Evolutionary conservation across 2,113 vertebrate species (phyloP).

Genomic region (Cottus gobio): DNA sequence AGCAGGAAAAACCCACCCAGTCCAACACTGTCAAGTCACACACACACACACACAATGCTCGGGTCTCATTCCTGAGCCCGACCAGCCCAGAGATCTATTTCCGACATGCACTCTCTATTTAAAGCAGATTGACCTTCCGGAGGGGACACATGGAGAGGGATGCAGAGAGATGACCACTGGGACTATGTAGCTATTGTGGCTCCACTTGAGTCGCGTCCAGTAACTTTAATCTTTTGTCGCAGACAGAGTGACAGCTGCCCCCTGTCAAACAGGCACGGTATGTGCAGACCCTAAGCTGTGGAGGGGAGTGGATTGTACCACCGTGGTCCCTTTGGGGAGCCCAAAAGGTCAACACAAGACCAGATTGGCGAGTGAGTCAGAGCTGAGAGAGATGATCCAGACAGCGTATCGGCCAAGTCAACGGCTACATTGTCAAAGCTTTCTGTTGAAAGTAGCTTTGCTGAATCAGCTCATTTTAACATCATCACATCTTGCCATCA

Average conservation of each 20-base stretch:
- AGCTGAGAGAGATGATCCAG: background rate
- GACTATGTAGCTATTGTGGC: slow-evolving; percentile 59
- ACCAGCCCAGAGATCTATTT: slow-evolving; percentile 35
- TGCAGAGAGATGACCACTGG: slow-evolving; percentile 35
- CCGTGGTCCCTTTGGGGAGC: slow-evolving; percentile 44
- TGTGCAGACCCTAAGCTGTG: slow-evolving; percentile 32
- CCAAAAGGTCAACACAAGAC: slow-evolving; percentile 71
- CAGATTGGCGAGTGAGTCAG: slow-evolving; percentile 62
- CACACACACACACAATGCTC: slow-evolving; percentile 13
- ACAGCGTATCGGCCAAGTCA: background rate
- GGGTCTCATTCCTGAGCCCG: background rate
- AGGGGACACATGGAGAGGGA: slow-evolving; percentile 34
- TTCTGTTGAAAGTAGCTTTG: background rate
- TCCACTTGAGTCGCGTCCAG: slow-evolving; percentile 42
- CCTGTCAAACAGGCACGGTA: slow-evolving; percentile 50
- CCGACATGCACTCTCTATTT: slow-evolving; percentile 42
- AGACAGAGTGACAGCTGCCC: slow-evolving; percentile 70
- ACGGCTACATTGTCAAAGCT: background rate
- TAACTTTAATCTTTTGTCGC: slow-evolving; percentile 63
- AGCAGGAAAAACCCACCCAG: slow-evolving; percentile 16
- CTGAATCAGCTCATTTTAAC: background rate
- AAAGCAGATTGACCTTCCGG: slow-evolving; percentile 51
- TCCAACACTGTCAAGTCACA: slow-evolving; percentile 40
- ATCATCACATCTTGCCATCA: background rate
- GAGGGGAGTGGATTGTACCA: slow-evolving; percentile 31